Base-by-base conservation (phyloP, 2,113 vertebrate species). In the Anoura caudifer region DNA sequence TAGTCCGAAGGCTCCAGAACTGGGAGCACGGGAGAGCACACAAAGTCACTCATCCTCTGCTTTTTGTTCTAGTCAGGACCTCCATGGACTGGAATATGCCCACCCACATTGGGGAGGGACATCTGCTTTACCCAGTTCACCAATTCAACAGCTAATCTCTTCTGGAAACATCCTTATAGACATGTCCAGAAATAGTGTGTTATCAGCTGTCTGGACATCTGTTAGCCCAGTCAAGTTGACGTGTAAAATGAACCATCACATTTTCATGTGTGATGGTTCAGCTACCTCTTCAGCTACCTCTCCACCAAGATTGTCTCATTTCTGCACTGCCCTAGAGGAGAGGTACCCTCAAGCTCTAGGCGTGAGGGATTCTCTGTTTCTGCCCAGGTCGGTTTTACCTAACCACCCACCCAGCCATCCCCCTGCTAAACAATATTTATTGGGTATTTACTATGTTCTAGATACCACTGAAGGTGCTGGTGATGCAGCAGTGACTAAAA, bases 301-400 rank as follows among this genome's bases (percentile, higher is more conserved):
- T 75, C 13, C 15, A 13, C 79, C 14, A 52, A 82, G 41, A 41
- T 91, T 47, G 33, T 61, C 75, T 80, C 16, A 19, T 47, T 61
- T 54, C n/a, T 70, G 31, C 13, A 77, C 33, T 0, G 0, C 20
- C 16, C 43, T 43, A 9, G 17, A 43, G 8, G 10, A 67, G 22
- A 67, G 15, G 26, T 79, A n/a, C 22, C 31, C 33, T 63, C 11
- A 75, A 67, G 33, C 38, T 28, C 31, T 75, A 82, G 22, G 31
- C n/a, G 4, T 50, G 45, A 95, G 28, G 36, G 52, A 54, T 47
- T 70, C 15, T 95, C 31, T n/a, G 5, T 94, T 67, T 89, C 33
- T 67, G 14, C 36, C n/a, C 79, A 65, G 77, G 88, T 50, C 43
- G 50, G 33, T 12, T 36, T 59, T 67, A 65, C 19, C 33, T 26